Percentiles rank a stretch among this genome's conserved stretches.
Conservation (phyloP, 2,113 vertebrate species). For the Malurus elegans region DNA sequence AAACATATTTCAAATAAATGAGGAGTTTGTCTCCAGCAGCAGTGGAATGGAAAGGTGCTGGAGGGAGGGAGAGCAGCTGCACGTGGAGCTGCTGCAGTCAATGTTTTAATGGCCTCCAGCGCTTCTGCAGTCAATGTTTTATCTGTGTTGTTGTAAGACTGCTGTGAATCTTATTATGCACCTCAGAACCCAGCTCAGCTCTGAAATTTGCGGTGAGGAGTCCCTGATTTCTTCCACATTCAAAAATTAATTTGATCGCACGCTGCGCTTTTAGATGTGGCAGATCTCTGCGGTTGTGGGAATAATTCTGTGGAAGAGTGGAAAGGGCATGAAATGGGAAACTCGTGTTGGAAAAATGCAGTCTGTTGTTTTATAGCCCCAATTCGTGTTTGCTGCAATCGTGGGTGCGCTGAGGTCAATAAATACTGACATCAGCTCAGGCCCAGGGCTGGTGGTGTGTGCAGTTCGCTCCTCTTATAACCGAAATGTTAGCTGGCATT, state of each 20-base stretch:
- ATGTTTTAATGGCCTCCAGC: not conserved
- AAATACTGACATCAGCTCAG: not conserved
- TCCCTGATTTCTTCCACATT: not conserved
- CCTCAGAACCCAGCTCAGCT: not conserved
- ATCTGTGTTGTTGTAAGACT: not conserved
- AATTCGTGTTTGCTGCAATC: not conserved
- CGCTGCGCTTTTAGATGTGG: not conserved
- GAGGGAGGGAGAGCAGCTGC: not conserved
- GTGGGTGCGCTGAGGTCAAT: not conserved
- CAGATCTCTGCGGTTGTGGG: not conserved
- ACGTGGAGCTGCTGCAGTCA: not conserved
- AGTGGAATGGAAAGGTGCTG: not conserved
- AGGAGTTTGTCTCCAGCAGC: not conserved
- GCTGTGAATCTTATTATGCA: not conserved
- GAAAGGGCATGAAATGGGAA: not conserved
- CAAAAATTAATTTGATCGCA: not conserved
- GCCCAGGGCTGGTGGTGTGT: not conserved
- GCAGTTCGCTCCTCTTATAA: not conserved
- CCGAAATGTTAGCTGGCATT: not conserved
- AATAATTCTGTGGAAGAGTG: not conserved
- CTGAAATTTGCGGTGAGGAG: not conserved
- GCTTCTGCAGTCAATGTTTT: not conserved
- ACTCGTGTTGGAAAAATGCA: not conserved
- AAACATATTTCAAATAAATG: not conserved
- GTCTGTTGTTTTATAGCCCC: not conserved